Conservation (phyloP, 1,140 invertebrate species). For the Dinoponera quadriceps region DNA sequence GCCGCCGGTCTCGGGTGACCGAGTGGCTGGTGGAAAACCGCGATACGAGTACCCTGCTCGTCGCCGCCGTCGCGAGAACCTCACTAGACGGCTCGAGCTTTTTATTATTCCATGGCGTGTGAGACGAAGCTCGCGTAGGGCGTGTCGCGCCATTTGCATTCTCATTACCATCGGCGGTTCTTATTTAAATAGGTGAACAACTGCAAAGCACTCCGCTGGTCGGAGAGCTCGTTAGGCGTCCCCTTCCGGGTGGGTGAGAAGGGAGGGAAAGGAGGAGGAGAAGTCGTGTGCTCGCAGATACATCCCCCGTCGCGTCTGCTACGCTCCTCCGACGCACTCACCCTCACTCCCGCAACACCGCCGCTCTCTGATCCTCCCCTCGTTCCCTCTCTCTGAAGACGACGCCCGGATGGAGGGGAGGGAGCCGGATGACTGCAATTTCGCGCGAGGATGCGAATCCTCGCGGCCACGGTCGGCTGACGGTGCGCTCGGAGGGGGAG, state of each 20-base stretch:
- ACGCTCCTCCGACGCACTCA: neutral
- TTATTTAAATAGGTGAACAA: slow-evolving; percentile 79
- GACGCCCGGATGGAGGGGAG: neutral
- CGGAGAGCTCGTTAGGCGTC: slow-evolving; percentile 62
- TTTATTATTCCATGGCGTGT: slow-evolving; percentile 69
- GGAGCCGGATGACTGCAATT: slow-evolving; percentile 53
- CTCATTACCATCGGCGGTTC: slow-evolving; percentile 78
- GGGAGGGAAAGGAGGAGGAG: neutral
- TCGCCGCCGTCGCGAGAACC: neutral
- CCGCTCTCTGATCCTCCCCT: neutral
- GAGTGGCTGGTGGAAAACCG: neutral
- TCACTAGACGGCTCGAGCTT: slow-evolving; percentile 41
- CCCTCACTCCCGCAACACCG: neutral
- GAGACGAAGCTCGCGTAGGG: slow-evolving; percentile 69
- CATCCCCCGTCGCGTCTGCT: slow-evolving; percentile 27
- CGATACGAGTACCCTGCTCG: slow-evolving; percentile 5
- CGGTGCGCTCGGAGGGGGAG: neutral
- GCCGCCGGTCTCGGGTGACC: no score
- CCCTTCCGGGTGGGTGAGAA: neutral
- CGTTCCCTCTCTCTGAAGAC: neutral
- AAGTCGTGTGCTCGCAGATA: slow-evolving; percentile 30
- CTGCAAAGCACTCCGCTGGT: slow-evolving; percentile 65
- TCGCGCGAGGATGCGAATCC: slow-evolving; percentile 25
- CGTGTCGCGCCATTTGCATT: slow-evolving; percentile 77
- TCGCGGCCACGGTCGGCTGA: slow-evolving; percentile 2